Base-by-base conservation (phyloP, 2,113 vertebrate species). In the Manacus vitellinus region DNA sequence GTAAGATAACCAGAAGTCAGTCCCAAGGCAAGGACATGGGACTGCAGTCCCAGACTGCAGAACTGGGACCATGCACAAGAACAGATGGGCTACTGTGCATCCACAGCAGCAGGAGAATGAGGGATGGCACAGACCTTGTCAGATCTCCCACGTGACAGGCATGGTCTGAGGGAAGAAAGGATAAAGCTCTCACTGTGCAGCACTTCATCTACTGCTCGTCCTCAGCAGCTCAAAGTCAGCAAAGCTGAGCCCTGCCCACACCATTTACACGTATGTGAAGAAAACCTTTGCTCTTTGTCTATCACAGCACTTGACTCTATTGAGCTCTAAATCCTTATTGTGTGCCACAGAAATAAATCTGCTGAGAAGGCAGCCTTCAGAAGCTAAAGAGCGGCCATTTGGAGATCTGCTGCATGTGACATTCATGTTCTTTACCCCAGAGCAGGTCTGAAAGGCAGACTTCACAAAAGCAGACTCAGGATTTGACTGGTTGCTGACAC, bases 51-150 rank as follows among this genome's bases (percentile, higher is more conserved):
- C 39, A 41, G 39, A 41, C 39, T 41, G 39, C 22, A 77, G 51
- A 61, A 8, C 30, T 43, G 12, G 18, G 30, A 56, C 20, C 30
- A 17, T 4, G 2, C 16, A 5, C 35, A 30, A 47, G 13, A 62
- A 61, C 4, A 72, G 37, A 27, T 0, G 3, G 11, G 9, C 6
- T 43, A 27, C 15, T 47, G 1, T 47, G 43, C 4, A 3, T 28
- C 20, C 5, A 15, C 0, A 0, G 24, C 5, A 13, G 41, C 52
- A 39, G 4, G 13, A 16, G 27, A 5, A 30, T 44, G 18, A 4
- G 7, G 6, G 4, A 28, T 30, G 55, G 5, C 44, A 46, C 4
- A 10, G 54, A 49, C 9, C 6, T 52, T 5, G 2, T 15, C n/a
- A 51, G 3, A 5, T 20, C 2, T 79, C 12, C 37, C 10, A 62